Conservation (phyloP, 2,888 invertebrate species). For the Noctua janthe region DNA sequence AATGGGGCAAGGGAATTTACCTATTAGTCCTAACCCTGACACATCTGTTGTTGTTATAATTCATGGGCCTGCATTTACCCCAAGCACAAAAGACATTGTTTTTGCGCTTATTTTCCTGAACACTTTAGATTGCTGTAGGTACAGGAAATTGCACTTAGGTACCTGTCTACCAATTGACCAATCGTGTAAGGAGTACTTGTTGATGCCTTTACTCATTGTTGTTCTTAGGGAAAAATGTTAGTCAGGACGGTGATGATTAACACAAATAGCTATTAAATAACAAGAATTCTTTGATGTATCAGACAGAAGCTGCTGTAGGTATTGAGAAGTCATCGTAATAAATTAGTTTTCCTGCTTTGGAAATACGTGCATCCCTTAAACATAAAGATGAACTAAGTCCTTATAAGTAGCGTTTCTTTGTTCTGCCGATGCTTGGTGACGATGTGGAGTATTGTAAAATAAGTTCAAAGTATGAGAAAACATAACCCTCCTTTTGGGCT, state of each 20-base stretch:
- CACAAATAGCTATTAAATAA: slow-evolving; percentile 27
- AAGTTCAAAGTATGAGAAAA: neutral
- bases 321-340: slow-evolving; percentile 10
- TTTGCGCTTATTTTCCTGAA: slow-evolving; percentile 53
- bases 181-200: slow-evolving; percentile 25
- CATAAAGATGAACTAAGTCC: neutral
- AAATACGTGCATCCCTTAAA: neutral
- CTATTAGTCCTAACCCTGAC: slow-evolving; percentile 35
- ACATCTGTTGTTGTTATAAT: slow-evolving; percentile 41
- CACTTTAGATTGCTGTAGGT: slow-evolving; percentile 21
- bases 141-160: slow-evolving; percentile 50
- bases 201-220: slow-evolving; percentile 37
- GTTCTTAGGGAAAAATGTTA: slow-evolving; percentile 52
- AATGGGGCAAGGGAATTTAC: slow-evolving; percentile 43
- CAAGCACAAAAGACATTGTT: slow-evolving; percentile 17
- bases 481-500: no score
- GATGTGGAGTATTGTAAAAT: neutral
- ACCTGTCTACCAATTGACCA: slow-evolving; percentile 21
- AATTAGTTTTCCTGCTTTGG: neutral
- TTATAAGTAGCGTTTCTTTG: neutral
- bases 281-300: slow-evolving; percentile 23
- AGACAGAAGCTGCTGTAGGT: neutral
- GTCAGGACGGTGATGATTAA: slow-evolving; percentile 24
- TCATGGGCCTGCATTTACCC: slow-evolving; percentile 33
- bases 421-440: neutral